Percentiles rank a stretch among this genome's conserved stretches.
These are phyloP conservation scores for Python bivittatus DNA, from an alignment of 2,113 vertebrate species.

Conservation along the genomic window DNA sequence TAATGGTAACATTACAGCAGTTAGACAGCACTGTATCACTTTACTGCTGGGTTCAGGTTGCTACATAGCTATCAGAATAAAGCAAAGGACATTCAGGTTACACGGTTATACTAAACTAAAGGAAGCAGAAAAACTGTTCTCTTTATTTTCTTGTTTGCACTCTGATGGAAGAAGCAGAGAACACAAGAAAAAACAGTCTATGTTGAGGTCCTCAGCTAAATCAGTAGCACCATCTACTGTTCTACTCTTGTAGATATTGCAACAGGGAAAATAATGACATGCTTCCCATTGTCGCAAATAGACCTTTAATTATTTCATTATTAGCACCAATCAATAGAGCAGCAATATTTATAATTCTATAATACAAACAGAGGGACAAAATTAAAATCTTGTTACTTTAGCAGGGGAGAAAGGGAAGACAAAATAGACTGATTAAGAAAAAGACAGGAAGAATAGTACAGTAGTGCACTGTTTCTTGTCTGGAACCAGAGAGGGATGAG, in stretches of 20 bases:
- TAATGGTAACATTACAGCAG: not conserved
- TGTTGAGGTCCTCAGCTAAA: not conserved
- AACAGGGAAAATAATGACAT: not conserved
- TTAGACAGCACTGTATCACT: not conserved
- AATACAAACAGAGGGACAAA: not conserved
- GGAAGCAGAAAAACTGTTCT: not conserved
- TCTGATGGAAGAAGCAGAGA: not conserved
- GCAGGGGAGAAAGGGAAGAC: no score
- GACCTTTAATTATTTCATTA: not conserved
- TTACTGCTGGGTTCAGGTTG: not conserved
- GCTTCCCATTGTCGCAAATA: not conserved
- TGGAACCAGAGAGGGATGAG: not conserved
- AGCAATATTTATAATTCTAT: not conserved
- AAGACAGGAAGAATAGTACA: not conserved
- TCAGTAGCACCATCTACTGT: constrained; percentile 32
- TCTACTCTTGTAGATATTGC: not conserved
- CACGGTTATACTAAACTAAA: not conserved
- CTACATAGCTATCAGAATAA: not conserved
- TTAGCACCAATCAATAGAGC: not conserved
- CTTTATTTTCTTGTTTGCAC: not conserved
- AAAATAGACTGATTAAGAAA: not conserved
- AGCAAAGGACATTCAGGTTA: not conserved
- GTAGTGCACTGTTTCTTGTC: not conserved
- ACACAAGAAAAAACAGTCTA: not conserved
- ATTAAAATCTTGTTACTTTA: not conserved